Evolutionary conservation across 2,888 invertebrate species (phyloP).

Genomic region (Labia minor): DNA sequence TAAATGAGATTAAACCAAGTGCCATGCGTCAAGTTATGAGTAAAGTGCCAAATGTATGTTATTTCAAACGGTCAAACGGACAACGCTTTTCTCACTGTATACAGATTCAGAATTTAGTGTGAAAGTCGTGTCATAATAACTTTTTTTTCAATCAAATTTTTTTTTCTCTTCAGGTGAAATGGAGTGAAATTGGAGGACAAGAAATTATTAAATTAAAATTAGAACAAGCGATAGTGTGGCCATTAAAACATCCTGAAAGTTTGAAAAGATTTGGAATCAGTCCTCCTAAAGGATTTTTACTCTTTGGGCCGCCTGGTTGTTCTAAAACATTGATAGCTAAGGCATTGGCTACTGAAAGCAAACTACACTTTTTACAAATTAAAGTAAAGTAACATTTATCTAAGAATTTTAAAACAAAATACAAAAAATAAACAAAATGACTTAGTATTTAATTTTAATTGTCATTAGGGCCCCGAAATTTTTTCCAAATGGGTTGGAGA

Average conservation of each 20-base stretch:
- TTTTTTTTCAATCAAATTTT: neutral
- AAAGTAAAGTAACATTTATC: slow-evolving; percentile 45
- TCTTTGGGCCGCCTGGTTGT: slow-evolving; percentile 97
- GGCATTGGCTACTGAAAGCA: slow-evolving; percentile 90
- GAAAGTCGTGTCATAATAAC: too few species aligned
- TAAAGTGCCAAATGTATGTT: slow-evolving; percentile 68
- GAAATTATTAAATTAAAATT: slow-evolving; percentile 72
- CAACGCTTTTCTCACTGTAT: too few species aligned
- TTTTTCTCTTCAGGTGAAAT: slow-evolving; percentile 42
- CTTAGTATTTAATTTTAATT: neutral
- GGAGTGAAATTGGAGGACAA: slow-evolving; percentile 92
- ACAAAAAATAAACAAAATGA: too few species aligned
- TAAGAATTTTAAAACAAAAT: neutral
- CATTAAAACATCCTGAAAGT: slow-evolving; percentile 72
- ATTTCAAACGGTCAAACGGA: neutral
- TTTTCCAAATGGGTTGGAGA: slow-evolving; percentile 99
- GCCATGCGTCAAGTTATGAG: slow-evolving; percentile 84
- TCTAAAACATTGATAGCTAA: slow-evolving; percentile 98
- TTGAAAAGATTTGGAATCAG: slow-evolving; percentile 69
- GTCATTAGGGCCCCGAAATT: slow-evolving; percentile 70
- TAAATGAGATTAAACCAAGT: slow-evolving; percentile 67
- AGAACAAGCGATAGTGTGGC: slow-evolving; percentile 88
- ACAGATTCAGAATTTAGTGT: too few species aligned
- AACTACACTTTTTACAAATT: slow-evolving; percentile 88
- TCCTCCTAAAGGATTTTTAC: slow-evolving; percentile 79